Evolutionary conservation across 2,113 vertebrate species (phyloP).

Genomic region (Ailuropoda melanoleuca): DNA sequence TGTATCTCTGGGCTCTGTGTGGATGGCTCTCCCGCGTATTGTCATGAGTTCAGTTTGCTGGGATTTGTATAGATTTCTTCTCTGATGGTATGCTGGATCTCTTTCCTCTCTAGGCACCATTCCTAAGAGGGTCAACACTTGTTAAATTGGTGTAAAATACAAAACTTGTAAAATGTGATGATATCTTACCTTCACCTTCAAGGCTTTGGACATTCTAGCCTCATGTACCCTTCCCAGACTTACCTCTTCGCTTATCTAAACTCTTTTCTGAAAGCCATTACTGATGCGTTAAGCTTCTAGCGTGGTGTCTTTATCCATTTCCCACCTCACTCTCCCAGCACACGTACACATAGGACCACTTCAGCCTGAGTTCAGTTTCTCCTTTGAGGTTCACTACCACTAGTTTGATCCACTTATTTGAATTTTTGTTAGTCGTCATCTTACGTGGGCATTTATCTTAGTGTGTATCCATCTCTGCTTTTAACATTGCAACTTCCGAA

Average conservation of each 20-base stretch:
- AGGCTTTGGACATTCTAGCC: neutral
- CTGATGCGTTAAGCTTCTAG: neutral
- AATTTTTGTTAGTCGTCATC: neutral
- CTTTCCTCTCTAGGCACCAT: neutral
- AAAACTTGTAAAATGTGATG: neutral
- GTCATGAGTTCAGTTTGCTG: neutral
- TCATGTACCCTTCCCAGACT: neutral
- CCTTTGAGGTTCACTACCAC: neutral
- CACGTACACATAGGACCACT: too few species aligned
- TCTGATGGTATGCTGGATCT: neutral
- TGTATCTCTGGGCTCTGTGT: neutral
- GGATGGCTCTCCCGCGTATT: fast-evolving
- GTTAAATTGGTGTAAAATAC: neutral
- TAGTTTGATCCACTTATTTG: neutral
- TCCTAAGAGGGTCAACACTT: neutral
- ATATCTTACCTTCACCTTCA: neutral
- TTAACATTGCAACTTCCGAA: neutral
- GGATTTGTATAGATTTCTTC: neutral
- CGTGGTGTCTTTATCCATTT: neutral
- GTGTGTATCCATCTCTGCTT: neutral
- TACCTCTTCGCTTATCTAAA: neutral
- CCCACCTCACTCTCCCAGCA: fast-evolving
- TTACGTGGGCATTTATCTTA: neutral
- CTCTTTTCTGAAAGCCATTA: neutral
- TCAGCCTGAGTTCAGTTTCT: neutral